Base-by-base conservation (phyloP, 2,113 vertebrate genomes). In the Platanista minor region DNA sequence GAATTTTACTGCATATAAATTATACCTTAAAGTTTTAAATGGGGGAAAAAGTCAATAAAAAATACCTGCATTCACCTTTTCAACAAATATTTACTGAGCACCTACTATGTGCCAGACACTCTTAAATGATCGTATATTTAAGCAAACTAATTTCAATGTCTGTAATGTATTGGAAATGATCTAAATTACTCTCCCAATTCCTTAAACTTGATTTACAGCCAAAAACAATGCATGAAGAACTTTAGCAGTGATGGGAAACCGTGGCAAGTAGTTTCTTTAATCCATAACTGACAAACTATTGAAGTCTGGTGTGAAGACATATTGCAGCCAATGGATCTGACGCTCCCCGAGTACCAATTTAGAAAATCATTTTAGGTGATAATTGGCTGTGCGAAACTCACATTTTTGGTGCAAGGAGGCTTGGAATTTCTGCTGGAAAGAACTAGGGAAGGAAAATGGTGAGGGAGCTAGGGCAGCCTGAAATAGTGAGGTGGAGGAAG, bases 231-330 rank as follows among this genome's bases (percentile, higher is more conserved):
- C 31, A 29, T 21, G 49, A 74, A 89, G 78, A 95, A 83, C 23
- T 82, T 96, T 85, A 81, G 41, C 72, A 82, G 85, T 31, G 67
- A 81, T 69, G 49, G 36, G 62, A 86, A 96, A 86, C 43, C 33
- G 59, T 64, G 39, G 94, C 46, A 91, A 82, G 91, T 66, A 64
- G 67, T 72, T 93, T 95, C 96, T 95, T 93, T 91, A 66, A 95
- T 96, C 96, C 89, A 89, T 69, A 97, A 91, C 78, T 90, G 86
- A 98, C 84, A 96, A 97, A 96, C 90, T 80, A 86, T 78, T 92
- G 41, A 94, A 93, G 94, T 95, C 93, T 98, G 94, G 94, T 95
- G 94, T 96, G 95, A 97, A 97, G 94, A 94, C 94, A 98, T 94
- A 95, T 93, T 94, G 95, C 93, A 97, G 89, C 95, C 96, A 97